Base-by-base conservation (phyloP, 2,888 invertebrate genomes). In the Drosophila trichaetosa region DNA sequence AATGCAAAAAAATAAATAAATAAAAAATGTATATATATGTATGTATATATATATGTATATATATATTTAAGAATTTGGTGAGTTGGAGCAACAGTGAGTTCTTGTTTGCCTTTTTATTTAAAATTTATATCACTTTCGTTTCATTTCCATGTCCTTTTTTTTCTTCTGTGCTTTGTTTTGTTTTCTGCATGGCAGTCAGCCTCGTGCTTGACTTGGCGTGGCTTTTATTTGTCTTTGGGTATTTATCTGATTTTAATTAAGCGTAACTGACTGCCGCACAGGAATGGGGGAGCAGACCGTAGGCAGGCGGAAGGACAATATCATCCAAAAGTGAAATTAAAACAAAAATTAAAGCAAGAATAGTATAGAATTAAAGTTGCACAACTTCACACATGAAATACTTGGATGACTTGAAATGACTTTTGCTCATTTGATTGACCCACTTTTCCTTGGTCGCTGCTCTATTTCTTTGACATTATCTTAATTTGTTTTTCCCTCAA, bases 221-320 rank as follows among this genome's bases (percentile, higher is more conserved):
- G 64, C 62, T 74, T 81, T 81, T 84, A 82, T 81, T 81, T 81
- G 85, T 84, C 79, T 82, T 84, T 76, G 62, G 72, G 85, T 79
- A 85, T 84, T 82, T 82, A 82, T 84, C 82, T 84, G 82, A 82
- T 82, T 82, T 82, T 82, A 82, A 82, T 82, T 82, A 82, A 82
- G 85, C 70, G 76, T 69, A 70, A 82, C 81, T 70, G 68, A 67
- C 75, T 79, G 65, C 62, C 54, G 42, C 34, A 38, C 62, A 49
- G 36, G 49, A 59, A 34, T 11, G 34, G 29, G 42, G 18, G 18
- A 1, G 18, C n/a, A 31, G n/a, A 21, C 46, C 8, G 13, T 21
- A 5, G 7, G 24, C 33, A n/a, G 31, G 21, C 33, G 4, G 18
- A 27, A 8, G 29, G 7, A 40, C 38, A 34, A 21, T 29, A 21